These are phyloP conservation scores for Elysia chlorotica DNA, from an alignment of 1,140 invertebrate species.

Conservation along the genomic window DNA sequence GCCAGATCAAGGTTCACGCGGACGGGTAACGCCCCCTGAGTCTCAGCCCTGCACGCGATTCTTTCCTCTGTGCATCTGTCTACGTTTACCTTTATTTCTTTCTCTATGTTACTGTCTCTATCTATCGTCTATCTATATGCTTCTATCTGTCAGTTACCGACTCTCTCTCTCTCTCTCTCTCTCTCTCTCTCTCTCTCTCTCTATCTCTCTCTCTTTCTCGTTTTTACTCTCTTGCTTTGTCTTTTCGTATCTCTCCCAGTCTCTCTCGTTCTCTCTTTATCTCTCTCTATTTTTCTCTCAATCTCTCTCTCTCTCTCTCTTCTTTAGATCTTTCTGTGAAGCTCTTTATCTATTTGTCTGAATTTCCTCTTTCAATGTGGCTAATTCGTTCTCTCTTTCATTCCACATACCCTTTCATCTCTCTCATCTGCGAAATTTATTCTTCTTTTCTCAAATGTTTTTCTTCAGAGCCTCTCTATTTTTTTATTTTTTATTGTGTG, in stretches of 20 bases:
- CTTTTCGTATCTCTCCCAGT: not conserved
- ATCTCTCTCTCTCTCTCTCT: not conserved
- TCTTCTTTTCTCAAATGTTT: too few relatives aligned
- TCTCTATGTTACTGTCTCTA: not conserved
- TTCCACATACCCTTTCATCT: too few relatives aligned
- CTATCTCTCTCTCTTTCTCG: not conserved
- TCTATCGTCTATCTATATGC: not conserved
- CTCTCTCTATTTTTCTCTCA: not conserved
- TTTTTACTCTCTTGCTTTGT: not conserved
- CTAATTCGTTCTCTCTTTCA: too few relatives aligned
- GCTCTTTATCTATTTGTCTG: not conserved
- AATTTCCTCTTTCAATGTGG: too few relatives aligned
- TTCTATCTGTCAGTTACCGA: not conserved
- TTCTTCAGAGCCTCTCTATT: too few relatives aligned
- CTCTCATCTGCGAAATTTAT: too few relatives aligned
- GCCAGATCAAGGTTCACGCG: constrained; percentile 64
- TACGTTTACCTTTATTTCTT: too few relatives aligned
- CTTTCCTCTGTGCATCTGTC: too few relatives aligned
- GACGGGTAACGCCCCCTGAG: constrained; percentile 35
- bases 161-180: not conserved
- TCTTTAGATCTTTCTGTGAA: not conserved
- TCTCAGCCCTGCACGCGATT: too few relatives aligned
- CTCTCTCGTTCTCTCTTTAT: not conserved
- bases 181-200: not conserved
- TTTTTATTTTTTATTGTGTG: too few relatives aligned